A percentile compares a stretch with the other conserved stretches of the same genome.
These are phyloP conservation scores for Otocyon megalotis DNA, from an alignment of 2,113 vertebrate species.

Conservation along the genomic window DNA sequence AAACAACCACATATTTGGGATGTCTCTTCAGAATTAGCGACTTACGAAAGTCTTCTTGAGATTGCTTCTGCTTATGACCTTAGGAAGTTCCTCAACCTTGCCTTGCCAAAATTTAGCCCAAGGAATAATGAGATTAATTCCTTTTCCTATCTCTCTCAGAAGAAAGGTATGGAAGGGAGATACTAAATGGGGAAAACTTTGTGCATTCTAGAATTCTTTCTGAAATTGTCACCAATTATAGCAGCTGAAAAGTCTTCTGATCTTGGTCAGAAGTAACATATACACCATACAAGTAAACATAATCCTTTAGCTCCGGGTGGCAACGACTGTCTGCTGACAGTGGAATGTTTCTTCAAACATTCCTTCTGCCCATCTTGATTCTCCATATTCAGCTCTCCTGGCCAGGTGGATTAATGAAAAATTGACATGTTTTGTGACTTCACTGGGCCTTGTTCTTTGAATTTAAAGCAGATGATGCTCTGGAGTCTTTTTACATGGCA, in stretches of 20 bases:
- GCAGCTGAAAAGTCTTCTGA: neutral
- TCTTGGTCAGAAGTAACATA: neutral
- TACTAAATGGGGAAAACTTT: conserved; percentile 26
- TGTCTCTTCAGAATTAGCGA: neutral
- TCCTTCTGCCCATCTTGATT: neutral
- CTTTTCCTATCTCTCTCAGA: neutral
- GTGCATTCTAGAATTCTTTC: neutral
- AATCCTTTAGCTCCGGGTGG: neutral
- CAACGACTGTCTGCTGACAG: neutral
- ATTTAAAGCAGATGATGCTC: neutral
- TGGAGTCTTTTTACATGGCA: neutral
- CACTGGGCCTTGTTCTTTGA: neutral
- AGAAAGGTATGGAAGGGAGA: conserved; percentile 41
- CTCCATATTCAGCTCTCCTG: neutral
- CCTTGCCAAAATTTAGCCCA: neutral
- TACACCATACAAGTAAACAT: accelerated
- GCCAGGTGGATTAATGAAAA: neutral
- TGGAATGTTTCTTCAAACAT: neutral
- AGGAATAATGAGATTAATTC: neutral
- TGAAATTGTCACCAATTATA: neutral
- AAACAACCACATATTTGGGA: neutral
- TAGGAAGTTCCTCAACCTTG: neutral
- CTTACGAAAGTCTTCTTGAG: neutral
- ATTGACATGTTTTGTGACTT: neutral
- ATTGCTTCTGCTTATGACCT: neutral